These are phyloP conservation scores for Chaetorhynchus papuensis DNA, from an alignment of 2,113 vertebrate genomes.

Conservation along the genomic window DNA sequence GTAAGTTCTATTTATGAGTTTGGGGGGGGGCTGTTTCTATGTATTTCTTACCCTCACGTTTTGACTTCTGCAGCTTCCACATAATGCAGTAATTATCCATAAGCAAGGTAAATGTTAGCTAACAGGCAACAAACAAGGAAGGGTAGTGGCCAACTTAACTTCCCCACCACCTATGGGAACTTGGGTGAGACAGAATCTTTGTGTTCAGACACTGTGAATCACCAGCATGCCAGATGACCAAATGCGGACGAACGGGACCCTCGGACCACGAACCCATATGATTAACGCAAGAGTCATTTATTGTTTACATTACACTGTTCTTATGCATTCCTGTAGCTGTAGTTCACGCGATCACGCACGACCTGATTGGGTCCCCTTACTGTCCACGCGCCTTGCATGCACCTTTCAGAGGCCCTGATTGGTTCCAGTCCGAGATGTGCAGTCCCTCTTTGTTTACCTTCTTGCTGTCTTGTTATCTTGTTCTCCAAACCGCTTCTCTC, in stretches of 20 bases:
- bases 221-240: neutral
- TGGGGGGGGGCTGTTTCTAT: neutral
- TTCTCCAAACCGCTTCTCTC: too few species aligned
- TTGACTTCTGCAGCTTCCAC: neutral
- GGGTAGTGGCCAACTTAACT: neutral
- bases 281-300: too few species aligned
- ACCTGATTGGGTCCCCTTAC: too few species aligned
- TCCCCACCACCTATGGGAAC: neutral
- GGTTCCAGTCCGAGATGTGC: too few species aligned
- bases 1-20: conserved; percentile 61
- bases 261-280: too few species aligned
- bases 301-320: too few species aligned
- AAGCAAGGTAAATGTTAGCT: neutral
- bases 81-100: neutral
- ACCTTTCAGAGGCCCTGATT: too few species aligned
- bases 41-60: neutral
- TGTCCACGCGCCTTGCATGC: too few species aligned
- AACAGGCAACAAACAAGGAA: neutral
- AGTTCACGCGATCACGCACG: too few species aligned
- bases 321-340: too few species aligned
- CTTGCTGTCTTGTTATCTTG: too few species aligned
- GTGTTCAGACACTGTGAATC: neutral
- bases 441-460: too few species aligned
- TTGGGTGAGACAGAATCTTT: neutral
- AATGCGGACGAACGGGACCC: neutral